Evolutionary conservation across 64 coral and sea anemone genomes (phyloP), one percentile per base, ranked within the genome.

Genomic region (Montipora efflorescens): DNA sequence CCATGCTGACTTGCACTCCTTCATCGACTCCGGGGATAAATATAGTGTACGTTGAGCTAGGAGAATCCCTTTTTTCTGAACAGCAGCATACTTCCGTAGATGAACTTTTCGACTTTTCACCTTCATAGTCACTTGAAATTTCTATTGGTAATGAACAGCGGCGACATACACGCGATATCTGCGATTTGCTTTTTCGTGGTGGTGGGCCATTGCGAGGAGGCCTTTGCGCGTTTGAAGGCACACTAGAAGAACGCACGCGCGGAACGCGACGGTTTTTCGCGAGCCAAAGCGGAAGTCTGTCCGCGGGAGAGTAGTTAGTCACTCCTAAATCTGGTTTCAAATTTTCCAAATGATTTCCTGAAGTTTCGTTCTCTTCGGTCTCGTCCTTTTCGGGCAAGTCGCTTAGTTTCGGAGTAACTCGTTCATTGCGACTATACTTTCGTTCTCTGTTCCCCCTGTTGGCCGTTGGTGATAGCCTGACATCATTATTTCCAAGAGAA

Each of bases 311-410:
- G 36, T 21, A 45, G 8, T 89, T 21, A 1, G 15, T 89, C 8
- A 67, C 84, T 50, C 75, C n/a, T 76, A 16, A 84, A n/a, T 21
- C 43, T 47, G 22, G 80, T 5, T 83, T 67, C 15, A 12, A 15
- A 83, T 46, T 11, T 13, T 67, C 14, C 4, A 12, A 19, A 10
- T 61, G 51, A 72, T 44, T 83, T 47, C 12, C 28, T 3, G 67
- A 74, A 55, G 3, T 49, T 13, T 92, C 68, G 19, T 44, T 78
- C 44, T 91, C 94, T 62, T 92, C 92, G 16, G 74, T 49, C 79
- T 96, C 91, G 43, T 96, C 95, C 13, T 96, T 92, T 46, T 97
- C 95, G 16, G 84, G 88, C 1, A 97, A 67, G 45, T 97, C 92
- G 74, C 93, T 92, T 22, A 96, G 91, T 20, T 82, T 90, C 19